Evolutionary conservation across 2,113 vertebrate genomes (phyloP).

Genomic region (Malaclemys terrapin): DNA sequence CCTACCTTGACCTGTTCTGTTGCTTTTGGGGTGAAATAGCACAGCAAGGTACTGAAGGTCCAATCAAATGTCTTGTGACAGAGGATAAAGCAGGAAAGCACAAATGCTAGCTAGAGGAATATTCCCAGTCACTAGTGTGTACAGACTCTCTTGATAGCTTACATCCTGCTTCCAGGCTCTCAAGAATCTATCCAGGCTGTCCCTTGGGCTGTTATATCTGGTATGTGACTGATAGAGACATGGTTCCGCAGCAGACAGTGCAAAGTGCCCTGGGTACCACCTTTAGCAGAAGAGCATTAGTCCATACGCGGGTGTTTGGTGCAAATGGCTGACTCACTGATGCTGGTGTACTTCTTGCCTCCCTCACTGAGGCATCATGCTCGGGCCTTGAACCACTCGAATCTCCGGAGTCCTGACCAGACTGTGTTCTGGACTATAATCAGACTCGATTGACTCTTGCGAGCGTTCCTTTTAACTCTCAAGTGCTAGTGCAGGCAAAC

Average conservation of each 20-base stretch:
- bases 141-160: not conserved
- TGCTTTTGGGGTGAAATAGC: not conserved
- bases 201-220: not conserved
- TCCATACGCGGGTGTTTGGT: not conserved
- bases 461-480: not conserved
- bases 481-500: not conserved
- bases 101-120: not conserved
- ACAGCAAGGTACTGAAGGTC: not conserved
- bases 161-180: not conserved
- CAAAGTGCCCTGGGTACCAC: not conserved
- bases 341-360: not conserved
- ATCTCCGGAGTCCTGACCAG: not conserved
- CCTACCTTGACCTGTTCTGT: not conserved
- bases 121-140: not conserved
- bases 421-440: too few species aligned
- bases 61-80: not conserved
- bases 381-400: not conserved
- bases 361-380: too few species aligned
- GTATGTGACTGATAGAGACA: not conserved
- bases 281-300: not conserved
- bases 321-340: not conserved
- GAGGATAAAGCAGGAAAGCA: not conserved
- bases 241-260: not conserved
- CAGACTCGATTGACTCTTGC: not conserved
- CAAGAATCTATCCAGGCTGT: not conserved